A percentile compares a stretch with the other conserved stretches of the same genome.
Conservation (phyloP, 2,888 invertebrate genomes). For the Boloria selene region DNA sequence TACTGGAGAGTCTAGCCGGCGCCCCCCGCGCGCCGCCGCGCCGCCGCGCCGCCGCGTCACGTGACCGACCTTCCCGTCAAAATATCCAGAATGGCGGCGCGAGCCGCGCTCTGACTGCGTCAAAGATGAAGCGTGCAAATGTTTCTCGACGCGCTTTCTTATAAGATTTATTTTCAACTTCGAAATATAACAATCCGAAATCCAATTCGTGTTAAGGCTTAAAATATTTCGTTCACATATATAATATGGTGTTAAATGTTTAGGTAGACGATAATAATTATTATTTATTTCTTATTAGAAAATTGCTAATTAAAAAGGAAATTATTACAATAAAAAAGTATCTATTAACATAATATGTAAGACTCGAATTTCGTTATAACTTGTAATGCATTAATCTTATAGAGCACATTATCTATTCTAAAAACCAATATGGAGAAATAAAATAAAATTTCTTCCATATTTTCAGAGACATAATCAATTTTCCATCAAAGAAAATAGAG, state of each 20-base stretch:
- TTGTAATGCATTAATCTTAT: too few relatives aligned
- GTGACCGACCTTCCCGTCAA: constrained; percentile 93
- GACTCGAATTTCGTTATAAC: too few relatives aligned
- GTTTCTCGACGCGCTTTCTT: not conserved
- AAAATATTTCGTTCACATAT: not conserved
- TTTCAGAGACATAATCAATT: not conserved
- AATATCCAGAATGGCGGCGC: constrained; percentile 86
- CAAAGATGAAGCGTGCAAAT: constrained; percentile 50
- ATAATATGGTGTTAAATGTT: not conserved
- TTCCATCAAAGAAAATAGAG: not conserved
- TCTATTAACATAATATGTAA: too few relatives aligned
- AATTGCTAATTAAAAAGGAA: too few relatives aligned
- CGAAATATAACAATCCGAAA: not conserved
- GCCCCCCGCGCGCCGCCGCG: constrained; percentile 60
- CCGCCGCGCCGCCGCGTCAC: constrained; percentile 83
- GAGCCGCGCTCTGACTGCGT: constrained; percentile 68
- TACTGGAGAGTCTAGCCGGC: constrained; percentile 86
- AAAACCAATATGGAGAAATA: not conserved
- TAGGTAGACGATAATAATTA: too few relatives aligned
- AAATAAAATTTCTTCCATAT: not conserved
- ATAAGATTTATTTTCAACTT: not conserved
- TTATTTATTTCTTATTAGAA: too few relatives aligned
- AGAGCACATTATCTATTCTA: too few relatives aligned
- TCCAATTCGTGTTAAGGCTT: not conserved
- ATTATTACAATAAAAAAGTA: too few relatives aligned